Percentiles rank a stretch among this genome's conserved stretches.
Evolutionary conservation across 2,888 invertebrate species (phyloP).

Genomic region (Synanthedon myopaeformis): DNA sequence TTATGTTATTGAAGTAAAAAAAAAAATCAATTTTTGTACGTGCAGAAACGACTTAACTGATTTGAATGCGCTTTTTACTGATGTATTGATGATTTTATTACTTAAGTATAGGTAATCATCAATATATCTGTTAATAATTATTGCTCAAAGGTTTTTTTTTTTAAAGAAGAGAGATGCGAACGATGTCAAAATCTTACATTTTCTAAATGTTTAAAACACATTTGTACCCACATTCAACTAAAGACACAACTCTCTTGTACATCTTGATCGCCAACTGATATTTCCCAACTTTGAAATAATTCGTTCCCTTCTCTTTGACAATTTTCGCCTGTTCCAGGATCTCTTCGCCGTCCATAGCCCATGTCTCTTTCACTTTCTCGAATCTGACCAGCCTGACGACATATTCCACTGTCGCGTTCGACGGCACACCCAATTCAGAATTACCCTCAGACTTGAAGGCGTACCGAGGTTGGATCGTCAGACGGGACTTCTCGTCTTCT

Average conservation of each 20-base stretch:
- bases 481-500: constrained; percentile 80
- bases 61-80: no score
- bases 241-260: constrained; percentile 82
- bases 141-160: no score
- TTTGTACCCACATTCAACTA: constrained; percentile 67
- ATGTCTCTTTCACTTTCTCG: constrained; percentile 83
- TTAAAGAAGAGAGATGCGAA: no score
- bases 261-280: constrained; percentile 84
- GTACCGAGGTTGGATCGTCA: constrained; percentile 81
- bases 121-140: no score
- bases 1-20: no score
- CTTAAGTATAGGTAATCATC: no score
- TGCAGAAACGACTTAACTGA: no score
- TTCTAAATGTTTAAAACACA: no score
- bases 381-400: constrained; percentile 84
- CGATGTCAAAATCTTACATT: no score
- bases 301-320: constrained; percentile 91
- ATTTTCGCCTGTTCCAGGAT: constrained; percentile 84
- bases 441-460: constrained; percentile 83
- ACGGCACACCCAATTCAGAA: constrained; percentile 77
- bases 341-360: constrained; percentile 84
- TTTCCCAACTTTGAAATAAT: constrained; percentile 86
- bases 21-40: no score
- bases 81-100: no score
- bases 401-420: constrained; percentile 84